These are phyloP conservation scores for Seriola dumerili DNA, from an alignment of 2,113 vertebrate genomes.

Conservation along the genomic window DNA sequence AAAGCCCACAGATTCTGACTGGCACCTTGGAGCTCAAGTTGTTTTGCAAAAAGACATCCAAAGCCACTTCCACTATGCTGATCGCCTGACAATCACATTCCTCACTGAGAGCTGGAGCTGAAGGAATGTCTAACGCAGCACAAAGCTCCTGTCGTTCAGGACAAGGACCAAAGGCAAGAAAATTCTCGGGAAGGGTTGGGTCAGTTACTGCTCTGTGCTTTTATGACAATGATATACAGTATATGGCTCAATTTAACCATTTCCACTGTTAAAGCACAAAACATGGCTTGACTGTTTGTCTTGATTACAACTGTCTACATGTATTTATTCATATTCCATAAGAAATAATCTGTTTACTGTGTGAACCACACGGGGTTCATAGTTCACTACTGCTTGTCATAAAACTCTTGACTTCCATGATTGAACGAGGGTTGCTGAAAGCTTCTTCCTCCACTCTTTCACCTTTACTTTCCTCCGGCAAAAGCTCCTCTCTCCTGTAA, in stretches of 20 bases:
- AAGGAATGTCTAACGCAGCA: conserved; percentile 75
- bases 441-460: conserved; percentile 4
- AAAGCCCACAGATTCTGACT: conserved; percentile 11
- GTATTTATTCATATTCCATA: background rate
- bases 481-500: conserved; percentile 16
- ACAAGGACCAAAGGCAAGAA: conserved; percentile 44
- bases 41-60: conserved; percentile 22
- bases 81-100: conserved; percentile 67
- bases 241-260: background rate
- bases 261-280: background rate
- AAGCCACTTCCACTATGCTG: conserved; percentile 36
- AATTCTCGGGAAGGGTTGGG: conserved; percentile 38
- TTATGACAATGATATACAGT: background rate
- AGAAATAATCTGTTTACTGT: background rate
- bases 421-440: background rate
- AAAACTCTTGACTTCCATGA: conserved; percentile 44
- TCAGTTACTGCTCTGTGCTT: conserved; percentile 3
- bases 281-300: background rate
- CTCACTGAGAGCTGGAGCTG: conserved; percentile 47
- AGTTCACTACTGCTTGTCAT: conserved; percentile 55
- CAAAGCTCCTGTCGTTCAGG: conserved; percentile 59
- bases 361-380: conserved; percentile 43
- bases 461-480: conserved; percentile 24
- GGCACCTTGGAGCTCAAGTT: conserved; percentile 11
- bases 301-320: background rate